Percentiles rank a stretch among this genome's conserved stretches.
phyloP scores from a whole-genome alignment of 1,140 invertebrate species.

The Microplitis mediator region DNA sequence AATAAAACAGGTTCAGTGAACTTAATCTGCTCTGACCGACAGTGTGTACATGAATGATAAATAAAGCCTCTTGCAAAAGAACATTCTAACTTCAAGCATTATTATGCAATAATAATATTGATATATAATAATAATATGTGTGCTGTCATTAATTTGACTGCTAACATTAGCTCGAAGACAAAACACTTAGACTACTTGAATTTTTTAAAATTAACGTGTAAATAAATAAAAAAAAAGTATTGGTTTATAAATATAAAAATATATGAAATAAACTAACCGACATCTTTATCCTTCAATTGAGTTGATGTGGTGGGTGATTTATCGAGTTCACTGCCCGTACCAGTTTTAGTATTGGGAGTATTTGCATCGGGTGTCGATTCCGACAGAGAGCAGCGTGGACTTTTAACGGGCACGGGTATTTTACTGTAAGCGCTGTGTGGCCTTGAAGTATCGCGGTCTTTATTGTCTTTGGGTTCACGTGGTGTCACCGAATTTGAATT shows the following conservation, averaged over 20 bases:
- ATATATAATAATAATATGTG: not conserved
- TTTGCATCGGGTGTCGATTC: slow-evolving; percentile 57
- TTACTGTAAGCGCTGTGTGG: slow-evolving; percentile 56
- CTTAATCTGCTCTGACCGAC: no score
- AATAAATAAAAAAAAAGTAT: not conserved
- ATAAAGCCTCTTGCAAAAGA: no score
- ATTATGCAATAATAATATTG: slow-evolving; percentile 2
- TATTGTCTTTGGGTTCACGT: slow-evolving; percentile 53
- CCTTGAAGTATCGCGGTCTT: slow-evolving; percentile 49
- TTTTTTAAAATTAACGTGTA: not conserved
- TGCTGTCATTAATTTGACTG: not conserved
- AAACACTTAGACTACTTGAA: not conserved
- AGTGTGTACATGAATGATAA: no score
- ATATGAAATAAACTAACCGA: slow-evolving; percentile 46
- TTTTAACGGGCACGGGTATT: slow-evolving; percentile 61
- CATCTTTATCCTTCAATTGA: slow-evolving; percentile 51
- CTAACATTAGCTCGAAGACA: not conserved
- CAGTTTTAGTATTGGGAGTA: slow-evolving; percentile 46
- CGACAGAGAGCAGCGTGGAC: slow-evolving; percentile 58
- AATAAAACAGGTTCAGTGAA: no score
- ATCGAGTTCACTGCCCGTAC: slow-evolving; percentile 47
- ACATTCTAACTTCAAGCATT: not conserved
- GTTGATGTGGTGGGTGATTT: slow-evolving; percentile 38
- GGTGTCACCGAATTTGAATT: slow-evolving; percentile 40
- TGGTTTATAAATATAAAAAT: slow-evolving; percentile 21